Evolutionary conservation across 2,797 vertebrate genomes (phyloP).

Genomic region (Erpetoichthys calabaricus): DNA sequence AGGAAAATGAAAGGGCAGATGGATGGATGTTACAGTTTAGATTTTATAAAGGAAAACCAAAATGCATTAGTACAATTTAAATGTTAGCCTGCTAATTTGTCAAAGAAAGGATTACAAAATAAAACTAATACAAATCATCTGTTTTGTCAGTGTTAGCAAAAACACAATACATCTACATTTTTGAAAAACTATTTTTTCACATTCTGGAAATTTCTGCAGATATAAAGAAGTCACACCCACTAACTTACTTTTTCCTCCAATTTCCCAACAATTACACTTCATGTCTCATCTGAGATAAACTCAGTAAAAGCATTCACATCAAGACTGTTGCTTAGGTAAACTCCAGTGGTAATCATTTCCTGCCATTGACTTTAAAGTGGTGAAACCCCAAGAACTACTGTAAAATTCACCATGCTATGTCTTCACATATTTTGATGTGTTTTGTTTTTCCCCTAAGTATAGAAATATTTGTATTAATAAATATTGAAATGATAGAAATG

Average conservation of each 20-base stretch:
- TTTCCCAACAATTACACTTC: constrained; percentile 20
- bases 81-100: too few species aligned
- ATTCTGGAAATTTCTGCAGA: constrained; percentile 34
- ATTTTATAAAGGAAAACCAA: too few species aligned
- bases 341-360: constrained; percentile 26
- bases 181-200: constrained; percentile 2
- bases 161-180: too few species aligned
- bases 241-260: constrained; percentile 18
- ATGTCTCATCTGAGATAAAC: constrained; percentile 19
- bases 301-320: constrained; percentile 13
- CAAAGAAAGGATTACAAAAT: too few species aligned
- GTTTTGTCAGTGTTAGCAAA: too few species aligned
- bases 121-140: too few species aligned
- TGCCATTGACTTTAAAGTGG: constrained; percentile 23
- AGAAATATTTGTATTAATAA: background rate
- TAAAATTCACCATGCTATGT: constrained; percentile 22
- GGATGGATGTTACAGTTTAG: too few species aligned
- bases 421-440: constrained; percentile 20
- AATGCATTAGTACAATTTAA: too few species aligned
- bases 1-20: too few species aligned
- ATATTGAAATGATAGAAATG: background rate
- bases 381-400: constrained; percentile 27
- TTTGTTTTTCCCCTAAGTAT: constrained; percentile 10
- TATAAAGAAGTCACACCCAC: constrained; percentile 20
- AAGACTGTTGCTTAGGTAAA: constrained; percentile 28